Base-by-base conservation (phyloP, 2,888 invertebrate species). In the Agrilus biguttatus region DNA sequence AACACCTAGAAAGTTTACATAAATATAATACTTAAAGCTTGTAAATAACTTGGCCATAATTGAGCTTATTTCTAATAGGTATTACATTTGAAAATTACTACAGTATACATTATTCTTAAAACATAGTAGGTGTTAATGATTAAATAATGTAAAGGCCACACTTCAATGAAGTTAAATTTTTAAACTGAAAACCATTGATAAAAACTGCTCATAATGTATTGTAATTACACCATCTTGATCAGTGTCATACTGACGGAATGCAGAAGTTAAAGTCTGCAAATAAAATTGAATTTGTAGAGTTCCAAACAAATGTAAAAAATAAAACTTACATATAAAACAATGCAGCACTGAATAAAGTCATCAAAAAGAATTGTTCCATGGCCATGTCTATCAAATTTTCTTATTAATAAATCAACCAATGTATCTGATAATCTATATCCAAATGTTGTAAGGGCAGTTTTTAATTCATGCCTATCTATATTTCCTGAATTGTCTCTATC, bases 291-390 rank as follows among this genome's bases (percentile, higher is more conserved):
- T 14, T 19, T 19, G 8, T 21, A 37, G 19, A 2, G 8, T 37
- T 14, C 14, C 13, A 13, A 40, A 43, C 23, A 33, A 8, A 12
- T 35, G 10, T 7, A 40, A 40, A 35, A 33, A 8, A 2, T 10
- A 6, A 32, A 60, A 79, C 86, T 84, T 73, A 92, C 92, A 72
- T 92, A 86, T 59, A 95, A 70, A 42, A 88, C 83, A 48, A 96
- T 80, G 63, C 92, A 93, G 61, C 92, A 91, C 63, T 96, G 96
- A 53, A 97, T 96, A 63, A 97, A 97, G 66, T 98, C 97, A 70
- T 98, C 97, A 68, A 98, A 98, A 42, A 90, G 77, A 54, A 98
- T 88, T 7, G 84, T 86, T 32, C 91, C 90, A 41, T 75, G 71
- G n/a, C 92, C 92, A 57, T 80, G 83, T 51, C 96, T 74, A 68